Evolutionary conservation across 2,113 vertebrate genomes (phyloP).

Genomic region (Porphyrio hochstetteri): DNA sequence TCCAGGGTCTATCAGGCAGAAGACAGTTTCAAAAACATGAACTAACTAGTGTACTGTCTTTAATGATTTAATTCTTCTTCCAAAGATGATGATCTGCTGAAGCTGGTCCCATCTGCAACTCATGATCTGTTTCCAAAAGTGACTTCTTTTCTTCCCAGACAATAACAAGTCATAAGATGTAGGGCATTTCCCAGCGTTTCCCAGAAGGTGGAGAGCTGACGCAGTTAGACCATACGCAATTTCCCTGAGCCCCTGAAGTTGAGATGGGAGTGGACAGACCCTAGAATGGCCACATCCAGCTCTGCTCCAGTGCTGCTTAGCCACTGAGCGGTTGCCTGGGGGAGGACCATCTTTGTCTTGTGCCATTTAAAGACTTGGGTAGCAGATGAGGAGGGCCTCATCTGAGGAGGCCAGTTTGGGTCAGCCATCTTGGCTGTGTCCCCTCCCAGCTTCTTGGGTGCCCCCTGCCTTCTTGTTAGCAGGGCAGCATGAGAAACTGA

Average conservation of each 20-base stretch:
- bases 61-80: neutral
- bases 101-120: neutral
- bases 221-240: neutral
- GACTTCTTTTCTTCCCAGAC: neutral
- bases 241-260: neutral
- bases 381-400: neutral
- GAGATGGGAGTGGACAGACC: neutral
- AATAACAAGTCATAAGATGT: neutral
- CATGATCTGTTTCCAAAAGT: neutral
- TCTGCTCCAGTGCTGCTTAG: neutral
- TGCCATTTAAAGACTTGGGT: neutral
- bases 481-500: no score
- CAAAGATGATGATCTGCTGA: neutral
- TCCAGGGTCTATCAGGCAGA: neutral
- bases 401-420: no score
- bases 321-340: neutral
- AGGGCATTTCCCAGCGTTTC: neutral
- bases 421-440: no score
- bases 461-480: no score
- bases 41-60: neutral
- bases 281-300: fast-evolving
- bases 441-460: no score
- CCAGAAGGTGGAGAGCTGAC: neutral
- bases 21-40: neutral
- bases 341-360: neutral